Evolutionary conservation across 2,797 vertebrate genomes (phyloP).

Genomic region (Apogon talboti): DNA sequence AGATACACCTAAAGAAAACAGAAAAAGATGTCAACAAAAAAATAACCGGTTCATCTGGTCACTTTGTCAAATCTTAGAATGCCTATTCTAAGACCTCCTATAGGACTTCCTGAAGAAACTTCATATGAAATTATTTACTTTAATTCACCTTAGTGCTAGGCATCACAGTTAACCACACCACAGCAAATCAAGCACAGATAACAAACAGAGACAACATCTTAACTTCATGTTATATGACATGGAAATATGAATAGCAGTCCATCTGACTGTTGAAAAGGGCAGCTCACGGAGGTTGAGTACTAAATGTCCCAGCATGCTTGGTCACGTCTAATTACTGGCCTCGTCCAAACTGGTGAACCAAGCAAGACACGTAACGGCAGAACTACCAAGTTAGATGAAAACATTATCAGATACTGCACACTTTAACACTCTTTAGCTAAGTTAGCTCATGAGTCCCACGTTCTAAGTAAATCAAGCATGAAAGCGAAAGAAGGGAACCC

Average conservation of each 20-base stretch:
- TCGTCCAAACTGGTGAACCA: constrained; percentile 28
- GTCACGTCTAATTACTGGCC: constrained; percentile 54
- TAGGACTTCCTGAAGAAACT: too few species aligned
- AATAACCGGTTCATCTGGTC: too few species aligned
- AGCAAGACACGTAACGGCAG: constrained; percentile 35
- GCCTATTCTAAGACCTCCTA: not conserved
- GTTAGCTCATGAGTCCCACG: constrained; percentile 28
- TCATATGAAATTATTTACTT: too few species aligned
- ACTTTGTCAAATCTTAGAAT: not conserved
- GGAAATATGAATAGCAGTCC: constrained; percentile 16
- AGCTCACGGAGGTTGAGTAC: constrained; percentile 34
- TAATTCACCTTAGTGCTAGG: too few species aligned
- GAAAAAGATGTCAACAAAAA: not conserved
- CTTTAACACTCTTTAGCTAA: not conserved
- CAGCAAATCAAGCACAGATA: too few species aligned
- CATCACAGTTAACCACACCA: too few species aligned
- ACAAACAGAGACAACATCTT: too few species aligned
- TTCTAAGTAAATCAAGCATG: not conserved
- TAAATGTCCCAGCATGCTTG: constrained; percentile 58
- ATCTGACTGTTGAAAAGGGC: constrained; percentile 22
- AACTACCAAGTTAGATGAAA: constrained; percentile 13
- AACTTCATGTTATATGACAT: too few species aligned
- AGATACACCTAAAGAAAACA: not conserved
- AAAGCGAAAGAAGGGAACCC: constrained; percentile 28
- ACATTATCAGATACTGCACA: not conserved